Conservation (phyloP, 2,888 invertebrate genomes). For the Metellina segmentata region DNA sequence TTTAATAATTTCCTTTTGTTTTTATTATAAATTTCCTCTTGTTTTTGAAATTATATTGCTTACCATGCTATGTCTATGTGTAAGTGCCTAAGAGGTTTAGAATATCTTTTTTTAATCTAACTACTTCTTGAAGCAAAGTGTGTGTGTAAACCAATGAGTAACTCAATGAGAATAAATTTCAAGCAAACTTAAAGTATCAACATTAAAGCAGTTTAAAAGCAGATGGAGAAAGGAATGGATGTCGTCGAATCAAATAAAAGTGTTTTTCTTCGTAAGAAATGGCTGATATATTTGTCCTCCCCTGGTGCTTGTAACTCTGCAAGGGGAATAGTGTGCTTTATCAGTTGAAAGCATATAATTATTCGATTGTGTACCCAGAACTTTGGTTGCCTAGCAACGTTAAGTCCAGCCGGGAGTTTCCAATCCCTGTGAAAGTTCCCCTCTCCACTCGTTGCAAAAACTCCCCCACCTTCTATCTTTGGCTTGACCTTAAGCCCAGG, state of each 20-base stretch:
- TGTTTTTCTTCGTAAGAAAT: background rate
- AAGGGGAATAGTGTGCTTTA: background rate
- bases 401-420: conserved; percentile 24
- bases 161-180: too few species aligned
- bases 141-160: too few species aligned
- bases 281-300: background rate
- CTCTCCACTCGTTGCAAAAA: background rate
- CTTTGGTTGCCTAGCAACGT: conserved; percentile 18
- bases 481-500: conserved; percentile 14
- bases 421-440: conserved; percentile 15
- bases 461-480: conserved; percentile 1
- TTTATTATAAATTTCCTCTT: too few species aligned
- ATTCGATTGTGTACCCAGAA: conserved; percentile 39
- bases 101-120: too few species aligned
- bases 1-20: too few species aligned
- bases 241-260: background rate
- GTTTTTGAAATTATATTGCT: too few species aligned
- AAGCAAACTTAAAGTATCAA: background rate
- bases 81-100: too few species aligned
- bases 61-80: too few species aligned
- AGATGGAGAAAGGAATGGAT: background rate
- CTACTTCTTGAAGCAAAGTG: too few species aligned
- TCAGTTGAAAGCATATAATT: conserved; percentile 6
- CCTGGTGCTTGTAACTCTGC: background rate
- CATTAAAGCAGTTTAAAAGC: background rate